Percentiles rank a stretch among this genome's conserved stretches.
Conservation (phyloP, 2,888 invertebrate genomes). For the Laspeyria flexula region DNA sequence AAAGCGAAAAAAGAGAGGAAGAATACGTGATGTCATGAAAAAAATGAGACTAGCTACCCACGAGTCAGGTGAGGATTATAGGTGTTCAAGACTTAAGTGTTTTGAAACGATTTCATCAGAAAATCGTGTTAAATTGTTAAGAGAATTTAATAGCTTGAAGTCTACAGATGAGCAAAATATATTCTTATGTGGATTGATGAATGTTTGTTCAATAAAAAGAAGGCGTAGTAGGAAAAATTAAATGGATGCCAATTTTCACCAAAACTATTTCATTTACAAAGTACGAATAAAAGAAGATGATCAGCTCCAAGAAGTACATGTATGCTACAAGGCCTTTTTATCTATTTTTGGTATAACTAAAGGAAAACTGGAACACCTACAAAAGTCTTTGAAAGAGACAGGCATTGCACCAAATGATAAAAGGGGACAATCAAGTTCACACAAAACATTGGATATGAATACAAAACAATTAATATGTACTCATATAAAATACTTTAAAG, state of each 20-base stretch:
- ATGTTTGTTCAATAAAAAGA: constrained; percentile 9
- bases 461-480: constrained; percentile 2
- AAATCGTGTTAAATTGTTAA: constrained; percentile 1
- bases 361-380: constrained; percentile 7
- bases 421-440: constrained; percentile 1
- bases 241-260: no score
- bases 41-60: constrained; percentile 19
- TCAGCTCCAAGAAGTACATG: constrained; percentile 1
- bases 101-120: constrained; percentile 6
- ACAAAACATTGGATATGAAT: constrained; percentile 1
- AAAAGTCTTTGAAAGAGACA: background rate
- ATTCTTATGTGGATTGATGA: constrained; percentile 18
- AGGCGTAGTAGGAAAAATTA: no score
- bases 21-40: constrained; percentile 19
- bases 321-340: constrained; percentile 9
- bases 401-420: constrained; percentile 2
- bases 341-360: constrained; percentile 14
- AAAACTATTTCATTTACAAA: constrained; percentile 1
- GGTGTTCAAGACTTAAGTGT: constrained; percentile 8
- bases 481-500: constrained; percentile 7
- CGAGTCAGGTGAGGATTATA: background rate
- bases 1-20: constrained; percentile 18
- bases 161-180: constrained; percentile 18
- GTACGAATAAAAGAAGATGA: background rate
- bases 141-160: constrained; percentile 15